Base-by-base conservation (phyloP, 2,888 invertebrate genomes). In the Synanthedon vespiformis region DNA sequence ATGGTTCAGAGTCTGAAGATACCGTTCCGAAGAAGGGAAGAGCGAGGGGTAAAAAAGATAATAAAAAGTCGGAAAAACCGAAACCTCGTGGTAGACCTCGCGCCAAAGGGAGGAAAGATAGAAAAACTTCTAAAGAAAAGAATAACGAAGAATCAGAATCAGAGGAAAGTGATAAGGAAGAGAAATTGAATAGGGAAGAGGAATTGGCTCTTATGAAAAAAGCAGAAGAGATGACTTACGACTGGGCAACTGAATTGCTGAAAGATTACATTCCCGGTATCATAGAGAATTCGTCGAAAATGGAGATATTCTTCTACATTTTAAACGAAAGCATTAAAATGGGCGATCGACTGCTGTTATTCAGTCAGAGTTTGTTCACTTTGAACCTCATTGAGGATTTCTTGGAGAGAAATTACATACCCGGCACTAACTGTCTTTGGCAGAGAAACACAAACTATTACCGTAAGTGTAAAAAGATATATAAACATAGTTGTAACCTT, bases 321-420 rank as follows among this genome's bases (percentile, higher is more conserved):
- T 88, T 99, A 51, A 93, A 95, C 61, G 95, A 97, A 77, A 94
- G 96, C 59, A 92, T 98, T 52, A 89, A 90, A 55, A 77, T 94
- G 56, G 96, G 96, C 1, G 99, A 99, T 80, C 92, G 98, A 57
- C 89, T 99, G 54, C 88, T 99, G 53, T 91, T 99, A 3, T 99
- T 99, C 77, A 98, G 98, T 65, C 98, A 99, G 78, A 98, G 97
- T 66, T 89, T 99, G 55, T 93, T 98, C 63, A 99, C 99, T 1
- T 84, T 99, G 59, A 96, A 97, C 88, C 89, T 98, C 56, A 95
- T 99, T 57, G 99, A 99, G 88, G 94, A 96, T 71, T 97, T 96
- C 76, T 89, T 99, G 58, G 93, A 94, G 68, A 90, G 90, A 67
- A 92, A 91, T 64, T 85, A 80, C 58, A 90, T 92, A 64, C 92